Conservation (phyloP, 1,140 invertebrate species). For the Mizuhopecten yessoensis region DNA sequence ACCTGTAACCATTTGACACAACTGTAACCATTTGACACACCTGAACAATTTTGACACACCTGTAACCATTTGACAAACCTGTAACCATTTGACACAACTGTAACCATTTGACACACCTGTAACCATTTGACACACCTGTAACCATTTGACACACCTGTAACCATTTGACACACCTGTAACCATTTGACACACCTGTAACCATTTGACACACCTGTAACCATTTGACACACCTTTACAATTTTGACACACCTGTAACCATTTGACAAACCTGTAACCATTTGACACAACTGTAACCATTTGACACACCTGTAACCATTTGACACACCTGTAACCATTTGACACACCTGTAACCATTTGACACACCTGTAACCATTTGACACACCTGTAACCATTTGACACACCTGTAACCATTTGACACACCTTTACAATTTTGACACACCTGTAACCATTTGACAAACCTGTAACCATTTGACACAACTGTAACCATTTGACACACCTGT, state of each 20-base stretch:
- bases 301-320: not conserved
- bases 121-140: not conserved
- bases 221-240: not conserved
- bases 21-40: not conserved
- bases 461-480: not conserved
- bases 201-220: not conserved
- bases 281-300: not conserved
- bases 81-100: not conserved
- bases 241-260: not conserved
- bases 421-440: not conserved
- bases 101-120: not conserved
- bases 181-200: not conserved
- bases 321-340: not conserved
- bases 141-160: not conserved
- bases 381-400: not conserved
- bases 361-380: not conserved
- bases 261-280: not conserved
- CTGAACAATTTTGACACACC: not conserved
- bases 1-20: too few relatives aligned
- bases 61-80: not conserved
- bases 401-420: not conserved
- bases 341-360: not conserved
- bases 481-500: not conserved
- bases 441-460: not conserved
- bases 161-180: not conserved